Percentiles rank a stretch among this genome's conserved stretches.
These are phyloP conservation scores for Garra rufa DNA, from an alignment of 2,113 vertebrate species.

Conservation along the genomic window DNA sequence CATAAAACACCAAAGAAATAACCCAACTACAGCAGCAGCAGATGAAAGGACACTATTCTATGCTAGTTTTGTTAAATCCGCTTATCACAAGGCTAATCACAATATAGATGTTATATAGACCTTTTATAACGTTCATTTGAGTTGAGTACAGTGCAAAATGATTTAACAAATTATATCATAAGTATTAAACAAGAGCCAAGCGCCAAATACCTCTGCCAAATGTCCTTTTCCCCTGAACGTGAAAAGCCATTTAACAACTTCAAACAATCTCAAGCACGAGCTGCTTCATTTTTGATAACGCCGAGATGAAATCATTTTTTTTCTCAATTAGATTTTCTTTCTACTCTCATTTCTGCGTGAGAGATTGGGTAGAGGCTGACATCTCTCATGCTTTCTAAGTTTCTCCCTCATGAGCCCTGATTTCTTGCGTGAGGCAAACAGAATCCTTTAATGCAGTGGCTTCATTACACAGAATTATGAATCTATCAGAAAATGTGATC, in stretches of 20 bases:
- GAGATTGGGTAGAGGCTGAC: not conserved
- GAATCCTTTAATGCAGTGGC: not conserved
- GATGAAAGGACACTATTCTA: not conserved
- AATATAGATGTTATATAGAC: not conserved
- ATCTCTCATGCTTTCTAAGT: constrained; percentile 23
- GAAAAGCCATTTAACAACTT: constrained; percentile 38
- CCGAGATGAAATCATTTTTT: constrained; percentile 22
- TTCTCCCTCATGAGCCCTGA: constrained; percentile 3
- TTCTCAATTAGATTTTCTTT: constrained; percentile 8
- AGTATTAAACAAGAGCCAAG: constrained; percentile 7
- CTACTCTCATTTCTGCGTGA: not conserved
- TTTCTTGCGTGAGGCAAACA: not conserved
- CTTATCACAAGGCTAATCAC: not conserved
- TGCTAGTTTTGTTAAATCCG: not conserved
- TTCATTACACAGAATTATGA: constrained; percentile 32
- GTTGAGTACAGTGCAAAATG: not conserved
- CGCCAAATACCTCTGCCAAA: constrained; percentile 17
- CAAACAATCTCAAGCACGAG: constrained; percentile 29
- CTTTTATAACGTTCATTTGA: not conserved
- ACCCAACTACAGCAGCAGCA: not conserved
- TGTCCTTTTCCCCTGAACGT: not conserved
- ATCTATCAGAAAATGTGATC: constrained; percentile 31
- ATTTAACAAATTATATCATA: constrained; percentile 12
- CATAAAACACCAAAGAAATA: not conserved
- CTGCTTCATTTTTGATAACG: constrained; percentile 29